These are phyloP conservation scores for Thunnus thynnus DNA, from an alignment of 2,113 vertebrate genomes.

Conservation along the genomic window DNA sequence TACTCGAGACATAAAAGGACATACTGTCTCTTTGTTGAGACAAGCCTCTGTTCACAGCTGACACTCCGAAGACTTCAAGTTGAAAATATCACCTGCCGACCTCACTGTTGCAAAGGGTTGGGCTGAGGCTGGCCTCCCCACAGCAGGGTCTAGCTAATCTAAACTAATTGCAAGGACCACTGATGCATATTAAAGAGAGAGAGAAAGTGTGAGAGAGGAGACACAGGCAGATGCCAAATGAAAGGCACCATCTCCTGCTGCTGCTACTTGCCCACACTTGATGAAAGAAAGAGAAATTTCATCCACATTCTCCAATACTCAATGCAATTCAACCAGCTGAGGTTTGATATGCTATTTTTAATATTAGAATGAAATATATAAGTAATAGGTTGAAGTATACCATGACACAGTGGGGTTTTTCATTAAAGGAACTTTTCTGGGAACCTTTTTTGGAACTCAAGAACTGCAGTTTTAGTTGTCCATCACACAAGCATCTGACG, in stretches of 20 bases:
- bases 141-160: constrained; percentile 59
- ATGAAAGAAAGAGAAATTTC: constrained; percentile 30
- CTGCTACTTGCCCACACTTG: constrained; percentile 35
- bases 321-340: neutral
- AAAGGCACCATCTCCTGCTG: constrained; percentile 58
- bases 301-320: neutral
- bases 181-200: constrained; percentile 63
- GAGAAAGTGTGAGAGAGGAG: constrained; percentile 17
- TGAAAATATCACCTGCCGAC: constrained; percentile 42
- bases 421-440: too few relatives aligned
- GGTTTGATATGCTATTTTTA: neutral
- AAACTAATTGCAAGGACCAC: constrained; percentile 68
- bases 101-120: constrained; percentile 20
- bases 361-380: neutral
- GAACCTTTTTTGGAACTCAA: too few relatives aligned
- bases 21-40: constrained; percentile 9
- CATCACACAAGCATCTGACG: too few relatives aligned
- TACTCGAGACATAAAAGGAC: neutral
- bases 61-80: constrained; percentile 6
- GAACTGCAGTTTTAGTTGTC: too few relatives aligned
- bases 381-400: neutral
- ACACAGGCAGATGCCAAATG: constrained; percentile 53
- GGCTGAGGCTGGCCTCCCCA: constrained; percentile 19
- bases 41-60: neutral
- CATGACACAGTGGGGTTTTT: neutral